Evolutionary conservation across 2,888 invertebrate species (phyloP).

Genomic region (Drosophila seclusa): DNA sequence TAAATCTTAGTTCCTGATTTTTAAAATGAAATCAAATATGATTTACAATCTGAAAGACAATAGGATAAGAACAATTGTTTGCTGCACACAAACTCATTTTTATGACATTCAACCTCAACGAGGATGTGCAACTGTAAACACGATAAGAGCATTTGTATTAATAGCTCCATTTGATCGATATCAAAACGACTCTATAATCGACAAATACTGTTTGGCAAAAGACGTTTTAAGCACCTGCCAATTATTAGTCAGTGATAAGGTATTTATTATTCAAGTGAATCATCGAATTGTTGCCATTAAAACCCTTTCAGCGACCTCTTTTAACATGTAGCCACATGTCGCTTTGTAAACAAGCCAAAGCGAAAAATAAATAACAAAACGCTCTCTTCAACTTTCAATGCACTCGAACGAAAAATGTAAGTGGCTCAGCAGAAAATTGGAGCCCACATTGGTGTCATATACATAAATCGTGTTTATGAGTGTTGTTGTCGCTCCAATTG

Average conservation of each 20-base stretch:
- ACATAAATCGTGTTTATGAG: not conserved
- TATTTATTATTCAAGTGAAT: conserved; percentile 30
- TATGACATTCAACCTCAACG: not conserved
- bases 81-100: conserved; percentile 8
- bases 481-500: conserved; percentile 1
- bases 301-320: conserved; percentile 47
- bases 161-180: not conserved
- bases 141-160: conserved; percentile 9
- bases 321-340: conserved; percentile 44
- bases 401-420: conserved; percentile 31
- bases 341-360: conserved; percentile 35
- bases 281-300: conserved; percentile 23
- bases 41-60: not conserved
- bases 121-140: conserved; percentile 7
- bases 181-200: conserved; percentile 15
- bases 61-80: conserved; percentile 15
- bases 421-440: conserved; percentile 54
- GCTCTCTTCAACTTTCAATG: conserved; percentile 17
- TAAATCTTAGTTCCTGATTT: not conserved
- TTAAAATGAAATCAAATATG: not conserved
- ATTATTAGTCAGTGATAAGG: conserved; percentile 34
- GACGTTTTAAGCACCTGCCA: conserved; percentile 15
- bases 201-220: conserved; percentile 9
- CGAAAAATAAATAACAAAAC: conserved; percentile 20
- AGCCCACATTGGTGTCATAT: conserved; percentile 43